phyloP scores from a whole-genome alignment of 2,113 vertebrate genomes.

The Antidorcas marsupialis region DNA sequence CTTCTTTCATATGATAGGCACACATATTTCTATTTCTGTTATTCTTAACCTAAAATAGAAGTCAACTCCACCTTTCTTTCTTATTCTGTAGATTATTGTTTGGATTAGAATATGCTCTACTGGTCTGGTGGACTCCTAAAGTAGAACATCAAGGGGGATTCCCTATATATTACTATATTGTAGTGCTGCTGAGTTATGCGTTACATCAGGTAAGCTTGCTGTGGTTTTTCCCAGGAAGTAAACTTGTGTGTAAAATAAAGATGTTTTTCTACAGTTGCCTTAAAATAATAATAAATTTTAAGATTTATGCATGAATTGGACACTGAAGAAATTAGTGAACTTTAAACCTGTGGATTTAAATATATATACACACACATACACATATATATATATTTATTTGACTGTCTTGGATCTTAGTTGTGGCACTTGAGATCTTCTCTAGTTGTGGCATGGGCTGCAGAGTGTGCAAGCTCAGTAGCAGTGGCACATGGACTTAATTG shows the following conservation, averaged over 20 bases:
- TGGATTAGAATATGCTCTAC: slow-evolving; percentile 90
- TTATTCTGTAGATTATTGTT: slow-evolving; percentile 86
- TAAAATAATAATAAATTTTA: slow-evolving; percentile 37
- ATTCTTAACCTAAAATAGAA: neutral
- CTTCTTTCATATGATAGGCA: neutral
- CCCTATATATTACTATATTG: slow-evolving; percentile 91
- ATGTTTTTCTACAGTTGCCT: neutral
- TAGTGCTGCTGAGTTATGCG: slow-evolving; percentile 93
- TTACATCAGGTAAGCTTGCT: slow-evolving; percentile 90
- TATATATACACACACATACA: accelerated
- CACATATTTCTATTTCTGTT: neutral
- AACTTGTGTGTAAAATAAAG: neutral
- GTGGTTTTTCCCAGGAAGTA: neutral
- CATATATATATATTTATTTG: neutral
- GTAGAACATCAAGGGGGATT: slow-evolving; percentile 90
- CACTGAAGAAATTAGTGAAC: neutral
- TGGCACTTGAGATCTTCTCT: neutral
- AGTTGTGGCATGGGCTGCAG: neutral
- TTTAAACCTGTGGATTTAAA: neutral
- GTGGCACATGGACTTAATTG: neutral
- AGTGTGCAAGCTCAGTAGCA: neutral
- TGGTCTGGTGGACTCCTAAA: slow-evolving; percentile 97
- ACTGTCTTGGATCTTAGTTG: neutral
- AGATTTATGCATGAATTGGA: neutral
- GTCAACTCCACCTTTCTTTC: neutral